Conservation (phyloP, 1,140 invertebrate genomes). For the Coboldia fuscipes region DNA sequence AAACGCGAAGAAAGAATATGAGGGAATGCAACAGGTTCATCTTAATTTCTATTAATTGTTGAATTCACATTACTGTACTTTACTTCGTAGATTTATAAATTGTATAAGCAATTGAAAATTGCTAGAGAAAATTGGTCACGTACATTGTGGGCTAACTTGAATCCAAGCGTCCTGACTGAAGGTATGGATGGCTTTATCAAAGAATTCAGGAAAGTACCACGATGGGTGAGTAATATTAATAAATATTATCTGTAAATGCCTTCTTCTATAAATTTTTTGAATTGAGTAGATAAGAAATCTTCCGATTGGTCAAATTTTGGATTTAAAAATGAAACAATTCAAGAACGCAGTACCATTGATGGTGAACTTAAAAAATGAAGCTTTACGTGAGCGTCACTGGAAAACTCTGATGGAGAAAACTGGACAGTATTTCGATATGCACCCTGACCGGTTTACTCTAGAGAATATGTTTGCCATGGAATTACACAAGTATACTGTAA, state of each 20-base stretch:
- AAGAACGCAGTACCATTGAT: constrained; percentile 70
- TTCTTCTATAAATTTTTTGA: too few species aligned
- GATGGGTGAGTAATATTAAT: constrained; percentile 22
- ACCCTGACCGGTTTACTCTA: constrained; percentile 62
- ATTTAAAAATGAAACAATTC: constrained; percentile 70
- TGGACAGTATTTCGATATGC: constrained; percentile 60
- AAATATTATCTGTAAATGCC: too few species aligned
- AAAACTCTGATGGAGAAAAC: constrained; percentile 70
- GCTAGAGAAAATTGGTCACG: constrained; percentile 60
- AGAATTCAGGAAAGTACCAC: constrained; percentile 39
- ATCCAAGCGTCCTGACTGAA: constrained; percentile 59
- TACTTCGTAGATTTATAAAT: constrained; percentile 35
- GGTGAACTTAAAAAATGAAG: constrained; percentile 77
- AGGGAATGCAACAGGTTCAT: constrained; percentile 32
- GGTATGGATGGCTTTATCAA: constrained; percentile 71
- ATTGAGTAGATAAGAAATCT: constrained; percentile 27
- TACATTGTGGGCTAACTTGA: constrained; percentile 68
- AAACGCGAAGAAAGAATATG: constrained; percentile 46
- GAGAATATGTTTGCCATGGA: constrained; percentile 85
- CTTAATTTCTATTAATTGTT: too few species aligned
- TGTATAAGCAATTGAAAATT: constrained; percentile 58
- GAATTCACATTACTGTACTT: too few species aligned
- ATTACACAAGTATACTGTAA: constrained; percentile 42
- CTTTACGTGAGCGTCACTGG: constrained; percentile 74
- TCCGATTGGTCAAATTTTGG: constrained; percentile 39